These are phyloP conservation scores for Cyclophora punctaria DNA, from an alignment of 2,888 invertebrate species.

Conservation along the genomic window DNA sequence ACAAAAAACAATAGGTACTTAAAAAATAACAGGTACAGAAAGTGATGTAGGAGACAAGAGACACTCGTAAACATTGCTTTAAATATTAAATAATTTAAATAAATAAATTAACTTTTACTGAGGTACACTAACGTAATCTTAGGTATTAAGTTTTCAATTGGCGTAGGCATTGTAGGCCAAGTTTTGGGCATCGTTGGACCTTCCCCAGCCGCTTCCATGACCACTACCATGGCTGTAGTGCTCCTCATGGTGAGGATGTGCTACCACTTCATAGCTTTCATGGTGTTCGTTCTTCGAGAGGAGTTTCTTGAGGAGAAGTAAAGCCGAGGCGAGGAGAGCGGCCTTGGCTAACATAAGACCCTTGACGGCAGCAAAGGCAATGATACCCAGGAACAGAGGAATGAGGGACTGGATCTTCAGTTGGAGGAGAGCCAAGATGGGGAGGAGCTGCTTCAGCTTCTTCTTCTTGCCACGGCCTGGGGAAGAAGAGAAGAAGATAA, in stretches of 20 bases:
- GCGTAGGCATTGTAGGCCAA: conserved; percentile 82
- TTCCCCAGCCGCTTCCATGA: conserved; percentile 77
- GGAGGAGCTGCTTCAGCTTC: conserved; percentile 83
- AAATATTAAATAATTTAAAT: conserved; percentile 49
- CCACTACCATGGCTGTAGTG: conserved; percentile 70
- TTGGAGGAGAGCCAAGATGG: conserved; percentile 84
- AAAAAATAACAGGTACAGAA: conserved; percentile 49
- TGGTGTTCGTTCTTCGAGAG: conserved; percentile 79
- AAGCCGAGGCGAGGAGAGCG: conserved; percentile 83
- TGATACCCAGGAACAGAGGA: conserved; percentile 82
- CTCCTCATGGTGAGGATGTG: conserved; percentile 79
- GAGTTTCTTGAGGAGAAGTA: conserved; percentile 80
- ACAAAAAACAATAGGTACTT: conserved; percentile 31
- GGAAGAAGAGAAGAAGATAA: conserved; percentile 21
- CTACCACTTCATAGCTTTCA: conserved; percentile 85
- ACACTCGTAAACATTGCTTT: conserved; percentile 40
- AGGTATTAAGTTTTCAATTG: conserved; percentile 48
- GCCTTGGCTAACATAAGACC: conserved; percentile 89
- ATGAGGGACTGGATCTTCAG: conserved; percentile 86
- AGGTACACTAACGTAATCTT: conserved; percentile 55
- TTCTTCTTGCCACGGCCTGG: conserved; percentile 87
- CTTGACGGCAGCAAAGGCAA: conserved; percentile 88
- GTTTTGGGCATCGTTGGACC: conserved; percentile 79
- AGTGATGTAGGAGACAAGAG: conserved; percentile 45
- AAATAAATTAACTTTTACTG: conserved; percentile 62